These are phyloP conservation scores for Aplidium turbinatum DNA, from an alignment of 23 tunicate genomes.

Conservation along the genomic window DNA sequence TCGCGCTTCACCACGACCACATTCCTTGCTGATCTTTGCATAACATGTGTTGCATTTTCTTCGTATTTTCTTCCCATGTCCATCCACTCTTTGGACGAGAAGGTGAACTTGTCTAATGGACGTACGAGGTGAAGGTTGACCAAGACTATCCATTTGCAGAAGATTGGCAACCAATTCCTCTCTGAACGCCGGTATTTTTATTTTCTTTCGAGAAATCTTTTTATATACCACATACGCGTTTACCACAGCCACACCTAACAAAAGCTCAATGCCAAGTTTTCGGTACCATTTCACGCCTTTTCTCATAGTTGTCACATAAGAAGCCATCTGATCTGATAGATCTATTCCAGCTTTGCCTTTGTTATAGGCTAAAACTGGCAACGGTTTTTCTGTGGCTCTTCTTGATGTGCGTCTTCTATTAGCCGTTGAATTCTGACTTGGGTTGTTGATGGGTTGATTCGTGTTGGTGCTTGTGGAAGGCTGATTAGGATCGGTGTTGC, in stretches of 20 bases:
- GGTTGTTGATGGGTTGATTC: too few relatives aligned
- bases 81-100: constrained; percentile 9
- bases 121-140: constrained; percentile 14
- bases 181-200: constrained; percentile 26
- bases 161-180: constrained; percentile 27
- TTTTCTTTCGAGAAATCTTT: constrained; percentile 27
- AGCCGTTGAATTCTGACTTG: too few relatives aligned
- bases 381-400: constrained; percentile 37
- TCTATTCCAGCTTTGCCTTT: constrained; percentile 33
- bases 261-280: constrained; percentile 20
- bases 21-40: constrained; percentile 8
- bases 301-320: constrained; percentile 28
- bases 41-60: constrained; percentile 23
- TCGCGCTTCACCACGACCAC: constrained; percentile 22
- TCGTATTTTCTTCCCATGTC: constrained; percentile 11
- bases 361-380: constrained; percentile 27
- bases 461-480: too few relatives aligned
- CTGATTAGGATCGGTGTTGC: too few relatives aligned
- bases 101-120: constrained; percentile 13
- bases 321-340: constrained; percentile 33
- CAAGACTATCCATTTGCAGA: constrained; percentile 20
- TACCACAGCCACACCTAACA: constrained; percentile 30
- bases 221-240: constrained; percentile 12
- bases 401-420: too few relatives aligned
- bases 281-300: constrained; percentile 43